Evolutionary conservation across 2,797 vertebrate species (phyloP).

Genomic region (Lateolabrax maculatus): DNA sequence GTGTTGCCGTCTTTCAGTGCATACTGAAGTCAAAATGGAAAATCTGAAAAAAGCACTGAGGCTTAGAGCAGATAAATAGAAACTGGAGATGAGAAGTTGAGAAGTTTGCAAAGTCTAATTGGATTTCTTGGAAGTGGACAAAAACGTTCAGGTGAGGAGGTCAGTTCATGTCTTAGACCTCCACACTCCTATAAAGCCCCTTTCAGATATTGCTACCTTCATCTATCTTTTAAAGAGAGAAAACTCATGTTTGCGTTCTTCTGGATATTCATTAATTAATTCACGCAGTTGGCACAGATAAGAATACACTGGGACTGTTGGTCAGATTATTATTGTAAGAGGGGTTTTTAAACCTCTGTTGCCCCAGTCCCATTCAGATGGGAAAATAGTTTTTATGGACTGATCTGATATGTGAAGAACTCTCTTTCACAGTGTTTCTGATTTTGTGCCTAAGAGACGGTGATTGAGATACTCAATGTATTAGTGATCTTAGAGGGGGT

Average conservation of each 20-base stretch:
- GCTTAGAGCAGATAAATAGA: constrained; percentile 8
- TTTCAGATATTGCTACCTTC: neutral
- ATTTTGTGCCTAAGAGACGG: neutral
- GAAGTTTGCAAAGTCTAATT: constrained; percentile 31
- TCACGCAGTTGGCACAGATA: neutral
- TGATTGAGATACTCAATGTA: neutral
- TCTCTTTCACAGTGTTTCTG: neutral
- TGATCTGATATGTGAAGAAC: neutral
- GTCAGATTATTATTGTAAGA: neutral
- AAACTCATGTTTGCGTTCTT: neutral
- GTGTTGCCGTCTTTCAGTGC: neutral
- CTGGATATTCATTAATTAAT: neutral
- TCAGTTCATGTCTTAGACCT: constrained; percentile 14
- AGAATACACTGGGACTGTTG: neutral
- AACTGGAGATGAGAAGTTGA: constrained; percentile 8
- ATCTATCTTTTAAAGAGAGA: neutral
- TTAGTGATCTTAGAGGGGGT: neutral
- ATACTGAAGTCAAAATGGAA: neutral
- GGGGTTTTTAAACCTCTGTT: neutral
- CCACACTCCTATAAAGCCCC: neutral
- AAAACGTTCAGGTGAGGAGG: constrained; percentile 25
- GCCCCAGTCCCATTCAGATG: neutral
- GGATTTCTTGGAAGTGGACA: constrained; percentile 44
- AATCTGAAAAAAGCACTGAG: neutral
- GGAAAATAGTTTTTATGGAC: neutral